A percentile compares a stretch with the other conserved stretches of the same genome.
phyloP scores from a whole-genome alignment of 2,113 vertebrate genomes.

The Erythrocercus mccallii region DNA sequence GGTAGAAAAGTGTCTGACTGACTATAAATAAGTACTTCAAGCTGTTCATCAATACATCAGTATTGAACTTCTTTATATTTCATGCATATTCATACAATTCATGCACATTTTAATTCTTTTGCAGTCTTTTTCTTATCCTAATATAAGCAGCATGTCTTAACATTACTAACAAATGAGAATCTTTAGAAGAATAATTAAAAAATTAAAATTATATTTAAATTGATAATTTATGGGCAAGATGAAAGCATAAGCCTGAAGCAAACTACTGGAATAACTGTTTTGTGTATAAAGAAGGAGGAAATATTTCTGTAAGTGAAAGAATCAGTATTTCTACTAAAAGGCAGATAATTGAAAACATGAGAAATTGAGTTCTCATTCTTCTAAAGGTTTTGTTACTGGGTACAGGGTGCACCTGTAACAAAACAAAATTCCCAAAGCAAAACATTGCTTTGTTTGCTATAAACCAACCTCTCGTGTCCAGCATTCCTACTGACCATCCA shows the following conservation, averaged over 20 bases:
- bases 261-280: neutral
- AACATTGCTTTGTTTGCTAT: neutral
- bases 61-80: neutral
- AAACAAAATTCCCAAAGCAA: neutral
- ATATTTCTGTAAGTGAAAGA: neutral
- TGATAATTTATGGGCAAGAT: neutral
- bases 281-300: neutral
- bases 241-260: neutral
- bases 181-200: conserved; percentile 18
- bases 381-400: neutral
- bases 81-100: conserved; percentile 17
- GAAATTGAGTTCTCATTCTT: neutral
- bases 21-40: neutral
- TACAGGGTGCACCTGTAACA: neutral
- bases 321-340: neutral
- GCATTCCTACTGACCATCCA: neutral
- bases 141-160: neutral
- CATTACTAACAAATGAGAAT: neutral
- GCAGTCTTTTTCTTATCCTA: neutral
- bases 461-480: neutral
- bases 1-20: neutral
- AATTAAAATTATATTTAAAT: conserved; percentile 7
- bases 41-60: neutral
- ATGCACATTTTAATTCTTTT: neutral
- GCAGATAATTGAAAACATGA: neutral